These are phyloP conservation scores for Asarcornis scutulata DNA, from an alignment of 2,113 vertebrate species.

Conservation along the genomic window DNA sequence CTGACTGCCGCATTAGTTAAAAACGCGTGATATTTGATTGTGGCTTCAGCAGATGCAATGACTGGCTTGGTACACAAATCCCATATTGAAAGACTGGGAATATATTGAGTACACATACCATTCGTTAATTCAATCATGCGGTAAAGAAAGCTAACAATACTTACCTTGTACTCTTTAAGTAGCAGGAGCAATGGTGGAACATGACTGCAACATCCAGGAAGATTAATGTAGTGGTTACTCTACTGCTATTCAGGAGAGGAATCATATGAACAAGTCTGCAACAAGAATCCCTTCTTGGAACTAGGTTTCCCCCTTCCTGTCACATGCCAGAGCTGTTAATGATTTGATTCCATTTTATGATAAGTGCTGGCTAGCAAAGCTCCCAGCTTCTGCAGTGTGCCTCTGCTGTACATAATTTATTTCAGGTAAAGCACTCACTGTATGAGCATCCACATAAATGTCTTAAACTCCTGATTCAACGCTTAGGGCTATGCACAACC, in stretches of 20 bases:
- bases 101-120: not conserved
- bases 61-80: not conserved
- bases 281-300: not conserved
- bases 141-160: not conserved
- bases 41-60: not conserved
- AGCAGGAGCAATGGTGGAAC: not conserved
- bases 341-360: not conserved
- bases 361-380: not conserved
- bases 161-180: not conserved
- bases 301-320: not conserved
- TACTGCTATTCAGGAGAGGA: not conserved
- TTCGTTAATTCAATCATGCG: not conserved
- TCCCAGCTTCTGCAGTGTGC: not conserved
- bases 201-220: not conserved
- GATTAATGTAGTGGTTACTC: not conserved
- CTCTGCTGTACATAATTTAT: not conserved
- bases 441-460: accelerated
- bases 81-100: not conserved
- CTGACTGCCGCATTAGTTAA: accelerated
- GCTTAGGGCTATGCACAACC: not conserved
- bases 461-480: not conserved
- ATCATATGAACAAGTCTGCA: not conserved
- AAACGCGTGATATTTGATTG: accelerated
- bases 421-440: not conserved
- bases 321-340: accelerated